These are phyloP conservation scores for Tipula lateralis DNA, from an alignment of 2,888 invertebrate species.

Conservation along the genomic window DNA sequence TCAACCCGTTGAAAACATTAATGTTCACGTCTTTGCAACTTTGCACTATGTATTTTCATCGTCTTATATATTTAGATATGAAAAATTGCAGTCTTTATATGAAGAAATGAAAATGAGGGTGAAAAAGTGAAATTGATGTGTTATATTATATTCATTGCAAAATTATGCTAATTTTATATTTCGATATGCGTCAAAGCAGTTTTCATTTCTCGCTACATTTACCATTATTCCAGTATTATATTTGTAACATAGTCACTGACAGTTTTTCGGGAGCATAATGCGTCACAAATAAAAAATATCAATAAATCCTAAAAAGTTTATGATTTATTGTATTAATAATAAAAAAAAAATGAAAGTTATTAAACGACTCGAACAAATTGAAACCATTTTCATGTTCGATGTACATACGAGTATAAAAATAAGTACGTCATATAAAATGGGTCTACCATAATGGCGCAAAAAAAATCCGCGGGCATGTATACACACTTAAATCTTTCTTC, in stretches of 20 bases:
- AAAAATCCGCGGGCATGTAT: not conserved
- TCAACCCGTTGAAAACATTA: not conserved
- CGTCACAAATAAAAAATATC: not conserved
- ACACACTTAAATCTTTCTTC: not conserved
- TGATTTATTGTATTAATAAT: not conserved
- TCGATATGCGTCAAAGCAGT: conserved; percentile 19
- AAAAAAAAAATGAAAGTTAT: not conserved
- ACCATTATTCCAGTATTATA: not conserved
- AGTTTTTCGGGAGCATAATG: not conserved
- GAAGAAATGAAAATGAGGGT: not conserved
- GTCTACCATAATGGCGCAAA: not conserved
- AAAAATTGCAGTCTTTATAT: not conserved
- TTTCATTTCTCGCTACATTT: conserved; percentile 11
- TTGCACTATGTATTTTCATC: not conserved
- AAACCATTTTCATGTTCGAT: not conserved
- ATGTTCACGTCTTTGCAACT: not conserved
- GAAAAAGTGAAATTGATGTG: not conserved
- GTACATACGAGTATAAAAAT: too few species aligned
- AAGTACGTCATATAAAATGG: not conserved
- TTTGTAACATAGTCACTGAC: not conserved
- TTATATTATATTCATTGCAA: conserved; percentile 19
- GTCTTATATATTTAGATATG: not conserved
- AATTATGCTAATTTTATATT: conserved; percentile 19
- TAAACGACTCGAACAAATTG: not conserved
- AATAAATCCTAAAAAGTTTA: not conserved